These are phyloP conservation scores for Epinotia demarniana DNA, from an alignment of 2,888 invertebrate species.

Conservation along the genomic window DNA sequence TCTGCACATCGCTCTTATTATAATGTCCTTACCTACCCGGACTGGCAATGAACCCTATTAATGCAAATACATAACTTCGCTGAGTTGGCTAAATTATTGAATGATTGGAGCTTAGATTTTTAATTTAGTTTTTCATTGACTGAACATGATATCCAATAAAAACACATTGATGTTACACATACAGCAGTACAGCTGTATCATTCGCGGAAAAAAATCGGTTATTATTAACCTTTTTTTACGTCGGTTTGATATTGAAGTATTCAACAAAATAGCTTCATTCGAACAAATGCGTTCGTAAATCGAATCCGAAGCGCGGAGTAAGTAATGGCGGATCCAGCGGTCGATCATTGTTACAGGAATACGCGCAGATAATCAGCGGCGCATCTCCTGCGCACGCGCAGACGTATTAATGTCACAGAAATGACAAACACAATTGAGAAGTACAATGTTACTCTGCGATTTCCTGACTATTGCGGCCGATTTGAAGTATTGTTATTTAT, in stretches of 20 bases:
- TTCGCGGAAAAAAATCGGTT: too few relatives aligned
- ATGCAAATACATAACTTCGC: not conserved
- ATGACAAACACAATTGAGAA: not conserved
- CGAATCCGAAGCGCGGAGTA: conserved; percentile 25
- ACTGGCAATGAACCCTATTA: too few relatives aligned
- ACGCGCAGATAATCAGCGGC: conserved; percentile 40
- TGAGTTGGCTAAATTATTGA: not conserved
- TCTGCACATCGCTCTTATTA: not conserved
- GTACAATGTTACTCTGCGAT: too few relatives aligned
- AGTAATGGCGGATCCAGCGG: conserved; percentile 34
- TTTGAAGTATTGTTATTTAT: too few relatives aligned
- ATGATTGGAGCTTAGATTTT: not conserved
- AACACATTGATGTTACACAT: too few relatives aligned
- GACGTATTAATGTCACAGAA: not conserved
- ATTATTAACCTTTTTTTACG: not conserved
- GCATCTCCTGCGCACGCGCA: conserved; percentile 28
- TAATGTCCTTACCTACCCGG: not conserved
- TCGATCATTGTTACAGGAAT: conserved; percentile 44
- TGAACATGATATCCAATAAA: too few relatives aligned
- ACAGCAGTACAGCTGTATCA: too few relatives aligned
- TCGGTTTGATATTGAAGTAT: not conserved
- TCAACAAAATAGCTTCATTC: conserved; percentile 18
- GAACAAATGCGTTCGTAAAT: conserved; percentile 18
- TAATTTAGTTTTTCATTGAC: not conserved
- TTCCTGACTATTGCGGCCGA: too few relatives aligned